Conservation (phyloP, 1,140 invertebrate genomes). For the Ostrea edulis region DNA sequence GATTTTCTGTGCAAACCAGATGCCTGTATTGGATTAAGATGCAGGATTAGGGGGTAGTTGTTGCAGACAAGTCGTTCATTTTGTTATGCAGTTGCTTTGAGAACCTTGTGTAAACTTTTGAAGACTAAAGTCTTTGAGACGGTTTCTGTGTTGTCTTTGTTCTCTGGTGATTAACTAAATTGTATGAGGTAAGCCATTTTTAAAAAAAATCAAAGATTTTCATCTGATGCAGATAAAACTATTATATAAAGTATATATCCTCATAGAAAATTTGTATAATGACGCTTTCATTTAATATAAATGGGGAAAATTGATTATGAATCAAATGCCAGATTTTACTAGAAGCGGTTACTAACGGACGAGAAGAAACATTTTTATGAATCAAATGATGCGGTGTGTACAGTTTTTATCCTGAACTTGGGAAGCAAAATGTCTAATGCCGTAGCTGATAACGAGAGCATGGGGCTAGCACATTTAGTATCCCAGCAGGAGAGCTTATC, state of each 20-base stretch:
- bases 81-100: neutral
- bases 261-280: too few species aligned
- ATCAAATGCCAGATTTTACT: neutral
- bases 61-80: neutral
- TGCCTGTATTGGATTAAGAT: slow-evolving; percentile 16
- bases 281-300: neutral
- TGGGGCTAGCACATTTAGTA: neutral
- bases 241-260: neutral
- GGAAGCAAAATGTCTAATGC: neutral
- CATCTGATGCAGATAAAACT: neutral
- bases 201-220: neutral
- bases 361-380: too few species aligned
- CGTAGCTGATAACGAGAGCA: neutral
- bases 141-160: neutral
- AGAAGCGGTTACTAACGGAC: too few species aligned
- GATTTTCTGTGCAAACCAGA: neutral
- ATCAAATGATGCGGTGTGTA: neutral
- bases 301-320: neutral
- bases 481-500: slow-evolving; percentile 17
- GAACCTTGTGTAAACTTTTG: neutral
- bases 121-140: neutral
- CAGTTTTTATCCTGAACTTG: neutral
- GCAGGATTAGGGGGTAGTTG: neutral
- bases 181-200: neutral
- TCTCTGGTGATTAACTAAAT: neutral